Evolutionary conservation across 2,888 invertebrate genomes (phyloP).

Genomic region (Hyles lineata): DNA sequence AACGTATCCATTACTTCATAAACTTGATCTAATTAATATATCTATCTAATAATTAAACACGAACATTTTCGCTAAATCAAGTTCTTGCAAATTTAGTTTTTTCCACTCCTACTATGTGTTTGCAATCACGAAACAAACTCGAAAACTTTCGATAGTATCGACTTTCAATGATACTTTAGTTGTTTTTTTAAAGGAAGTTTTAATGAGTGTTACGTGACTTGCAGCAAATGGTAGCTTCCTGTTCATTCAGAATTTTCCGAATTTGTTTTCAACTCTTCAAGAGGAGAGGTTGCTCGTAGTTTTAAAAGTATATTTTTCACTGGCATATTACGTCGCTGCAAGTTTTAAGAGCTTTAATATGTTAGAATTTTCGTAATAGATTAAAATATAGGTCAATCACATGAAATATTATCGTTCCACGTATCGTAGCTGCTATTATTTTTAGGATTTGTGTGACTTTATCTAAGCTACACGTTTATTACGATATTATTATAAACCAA

Average conservation of each 20-base stretch:
- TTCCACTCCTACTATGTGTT: slow-evolving; percentile 4
- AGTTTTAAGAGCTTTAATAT: too few relatives aligned
- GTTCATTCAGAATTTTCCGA: not conserved
- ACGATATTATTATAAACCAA: too few relatives aligned
- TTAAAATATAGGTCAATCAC: too few relatives aligned
- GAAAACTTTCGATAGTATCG: slow-evolving; percentile 23
- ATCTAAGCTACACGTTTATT: too few relatives aligned
- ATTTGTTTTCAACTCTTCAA: slow-evolving; percentile 9
- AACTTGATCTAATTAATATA: not conserved
- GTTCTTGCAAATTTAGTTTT: not conserved
- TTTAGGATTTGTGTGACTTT: too few relatives aligned
- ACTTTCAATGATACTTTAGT: slow-evolving; percentile 19
- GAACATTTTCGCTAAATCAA: not conserved
- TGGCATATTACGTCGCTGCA: too few relatives aligned
- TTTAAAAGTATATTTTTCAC: not conserved
- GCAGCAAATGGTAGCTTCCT: slow-evolving; percentile 8
- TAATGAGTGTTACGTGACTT: slow-evolving; percentile 23
- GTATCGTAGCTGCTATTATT: too few relatives aligned
- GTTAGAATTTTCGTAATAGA: not conserved
- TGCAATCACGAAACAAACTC: slow-evolving; percentile 28
- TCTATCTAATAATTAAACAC: not conserved
- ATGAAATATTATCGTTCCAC: too few relatives aligned
- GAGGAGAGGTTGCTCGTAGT: not conserved
- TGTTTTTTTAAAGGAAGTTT: slow-evolving; percentile 22
- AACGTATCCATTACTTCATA: not conserved